Conservation (phyloP, 1,140 invertebrate species). For the Aphelenchoides besseyi region DNA sequence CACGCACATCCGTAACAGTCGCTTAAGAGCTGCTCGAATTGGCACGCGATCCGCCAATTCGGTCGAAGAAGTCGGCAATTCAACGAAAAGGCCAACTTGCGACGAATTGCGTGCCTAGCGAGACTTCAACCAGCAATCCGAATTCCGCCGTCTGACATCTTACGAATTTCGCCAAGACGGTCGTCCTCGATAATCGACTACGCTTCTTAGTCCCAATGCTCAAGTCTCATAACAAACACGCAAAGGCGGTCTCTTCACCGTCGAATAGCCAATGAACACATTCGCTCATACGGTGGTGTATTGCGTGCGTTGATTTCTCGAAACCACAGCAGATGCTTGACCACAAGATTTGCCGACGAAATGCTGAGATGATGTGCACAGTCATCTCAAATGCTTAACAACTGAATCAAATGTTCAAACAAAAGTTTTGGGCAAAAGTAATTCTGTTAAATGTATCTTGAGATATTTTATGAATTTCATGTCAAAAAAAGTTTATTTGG, state of each 20-base stretch:
- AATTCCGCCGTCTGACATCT: neutral
- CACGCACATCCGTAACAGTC: neutral
- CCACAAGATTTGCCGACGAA: too few species aligned
- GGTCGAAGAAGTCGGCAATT: too few species aligned
- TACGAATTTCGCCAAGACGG: neutral
- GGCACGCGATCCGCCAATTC: conserved; percentile 4
- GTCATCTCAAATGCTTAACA: too few species aligned
- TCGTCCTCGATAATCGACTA: neutral
- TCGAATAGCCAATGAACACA: neutral
- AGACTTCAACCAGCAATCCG: neutral
- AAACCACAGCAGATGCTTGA: neutral
- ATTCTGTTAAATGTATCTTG: too few species aligned
- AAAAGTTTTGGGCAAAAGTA: too few species aligned
- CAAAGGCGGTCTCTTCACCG: neutral
- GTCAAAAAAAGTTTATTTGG: too few species aligned
- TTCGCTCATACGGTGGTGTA: neutral
- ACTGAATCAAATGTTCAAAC: too few species aligned
- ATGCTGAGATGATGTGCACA: too few species aligned
- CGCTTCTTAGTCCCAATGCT: neutral
- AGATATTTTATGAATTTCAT: too few species aligned
- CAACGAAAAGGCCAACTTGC: too few species aligned
- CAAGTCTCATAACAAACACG: neutral
- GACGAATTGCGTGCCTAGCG: conserved; percentile 10
- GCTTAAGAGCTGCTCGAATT: neutral
- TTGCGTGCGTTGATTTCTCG: neutral